phyloP scores from a whole-genome alignment of 1,140 invertebrate species.

The Aplysia californica region DNA sequence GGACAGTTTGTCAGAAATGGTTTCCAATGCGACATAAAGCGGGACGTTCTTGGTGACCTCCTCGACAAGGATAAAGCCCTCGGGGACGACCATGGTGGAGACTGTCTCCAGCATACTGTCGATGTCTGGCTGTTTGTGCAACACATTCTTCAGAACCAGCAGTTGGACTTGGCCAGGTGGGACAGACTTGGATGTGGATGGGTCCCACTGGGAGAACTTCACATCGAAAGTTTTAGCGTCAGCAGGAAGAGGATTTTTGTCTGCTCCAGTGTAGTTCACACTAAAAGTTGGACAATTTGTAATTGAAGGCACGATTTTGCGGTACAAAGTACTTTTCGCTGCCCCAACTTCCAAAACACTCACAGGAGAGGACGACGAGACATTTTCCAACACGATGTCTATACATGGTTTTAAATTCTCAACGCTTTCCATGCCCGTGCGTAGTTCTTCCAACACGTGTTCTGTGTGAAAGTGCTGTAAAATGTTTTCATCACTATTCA shows the following conservation, averaged over 20 bases:
- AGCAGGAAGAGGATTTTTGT: constrained; percentile 45
- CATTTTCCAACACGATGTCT: constrained; percentile 84
- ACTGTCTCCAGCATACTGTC: constrained; percentile 65
- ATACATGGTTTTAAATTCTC: constrained; percentile 56
- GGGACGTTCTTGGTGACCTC: constrained; percentile 74
- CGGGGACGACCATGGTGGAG: constrained; percentile 74
- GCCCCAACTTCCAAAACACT: constrained; percentile 80
- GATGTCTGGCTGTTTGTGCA: constrained; percentile 64
- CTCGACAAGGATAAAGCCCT: constrained; percentile 83
- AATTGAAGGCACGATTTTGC: too few relatives aligned
- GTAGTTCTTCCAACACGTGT: constrained; percentile 40
- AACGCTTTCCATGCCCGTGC: constrained; percentile 35
- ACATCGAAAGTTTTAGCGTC: constrained; percentile 57
- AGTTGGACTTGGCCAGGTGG: constrained; percentile 55
- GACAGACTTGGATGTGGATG: constrained; percentile 37
- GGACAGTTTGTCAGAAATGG: constrained; percentile 26
- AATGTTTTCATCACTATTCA: constrained; percentile 23
- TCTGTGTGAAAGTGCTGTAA: constrained; percentile 31
- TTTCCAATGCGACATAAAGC: constrained; percentile 42
- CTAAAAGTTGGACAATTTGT: too few relatives aligned
- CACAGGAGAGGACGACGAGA: constrained; percentile 76
- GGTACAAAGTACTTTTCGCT: constrained; percentile 47
- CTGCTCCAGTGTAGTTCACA: constrained; percentile 65
- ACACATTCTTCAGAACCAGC: constrained; percentile 60
- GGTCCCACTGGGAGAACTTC: constrained; percentile 57